These are phyloP conservation scores for Papilio xuthus DNA, from an alignment of 1,140 invertebrate genomes.

Conservation along the genomic window DNA sequence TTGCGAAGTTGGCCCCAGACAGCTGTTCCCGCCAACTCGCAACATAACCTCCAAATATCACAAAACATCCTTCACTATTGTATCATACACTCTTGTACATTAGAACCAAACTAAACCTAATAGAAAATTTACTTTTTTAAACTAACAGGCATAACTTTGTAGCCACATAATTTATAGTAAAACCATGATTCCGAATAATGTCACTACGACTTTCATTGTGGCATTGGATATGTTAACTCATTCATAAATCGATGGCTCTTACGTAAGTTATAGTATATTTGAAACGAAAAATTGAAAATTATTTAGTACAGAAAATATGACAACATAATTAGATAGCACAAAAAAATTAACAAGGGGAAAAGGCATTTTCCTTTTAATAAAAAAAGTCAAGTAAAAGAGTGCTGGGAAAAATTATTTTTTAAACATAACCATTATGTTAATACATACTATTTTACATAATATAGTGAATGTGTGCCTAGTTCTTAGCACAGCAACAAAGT, in stretches of 20 bases:
- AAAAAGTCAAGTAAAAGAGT: background rate
- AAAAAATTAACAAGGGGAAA: background rate
- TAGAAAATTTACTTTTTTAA: background rate
- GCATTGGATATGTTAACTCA: background rate
- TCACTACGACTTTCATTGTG: background rate
- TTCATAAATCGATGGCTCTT: no score
- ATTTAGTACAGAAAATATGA: background rate
- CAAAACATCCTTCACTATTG: background rate
- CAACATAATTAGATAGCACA: background rate
- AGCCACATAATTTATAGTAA: background rate
- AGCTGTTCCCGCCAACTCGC: background rate
- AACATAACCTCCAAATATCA: conserved; percentile 17
- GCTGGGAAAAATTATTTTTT: no score
- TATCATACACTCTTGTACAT: conserved; percentile 7
- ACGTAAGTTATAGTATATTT: no score
- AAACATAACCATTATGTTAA: background rate
- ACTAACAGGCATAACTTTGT: background rate
- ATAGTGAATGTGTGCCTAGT: background rate
- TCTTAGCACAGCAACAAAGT: background rate
- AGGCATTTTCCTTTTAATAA: background rate
- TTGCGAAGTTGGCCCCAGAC: background rate
- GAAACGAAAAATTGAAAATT: background rate
- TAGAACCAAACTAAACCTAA: conserved; percentile 11
- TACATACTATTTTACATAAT: background rate
- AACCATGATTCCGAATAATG: background rate